Base-by-base conservation (phyloP, 1,140 invertebrate species). In the Drosophila elegans region DNA sequence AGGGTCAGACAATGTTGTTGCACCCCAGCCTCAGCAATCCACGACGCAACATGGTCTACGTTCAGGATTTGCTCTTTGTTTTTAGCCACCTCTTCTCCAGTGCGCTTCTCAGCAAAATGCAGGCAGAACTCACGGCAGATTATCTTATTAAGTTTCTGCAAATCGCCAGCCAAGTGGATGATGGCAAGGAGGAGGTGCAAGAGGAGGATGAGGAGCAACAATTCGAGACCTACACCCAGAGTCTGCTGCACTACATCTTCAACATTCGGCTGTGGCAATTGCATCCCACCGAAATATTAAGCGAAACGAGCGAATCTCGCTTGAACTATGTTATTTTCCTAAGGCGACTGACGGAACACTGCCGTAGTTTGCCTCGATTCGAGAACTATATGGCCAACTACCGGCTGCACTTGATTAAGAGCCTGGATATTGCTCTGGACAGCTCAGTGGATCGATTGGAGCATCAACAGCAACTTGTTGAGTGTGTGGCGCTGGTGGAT, bases 241-340 rank as follows among this genome's bases (percentile, higher is more conserved):
- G 60, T 12, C 44, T 91, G 11, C 12, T 92, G 29, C 88, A 92
- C 61, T 92, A 91, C 41, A 80, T 92, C 13, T 92, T 71, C 42
- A 71, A 42, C 29, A 78, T 78, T 3, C 75, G 80, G 1, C 53
- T 91, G 5, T 74, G 74, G n/a, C 66, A 78, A 13, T 44, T 92
- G 53, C 72, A 76, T 12, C 67, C 77, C 2, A 90, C 77, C 2
- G 73, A 84, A 13, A 53, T 91, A 29, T 60, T 91, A 10, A 86
- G 63, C 39, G 80, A 74, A 11, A 74, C 75, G 0, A 81, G 68
- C 32, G 62, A 66, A 0, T 49, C 74, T 1, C 57, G 72, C 21
- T 27, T 81, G 11, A 79, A 91, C 13, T 91, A 91, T 51, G 62
- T 91, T 0, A 36, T 59, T 10, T 90, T 91, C n/a, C 44, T 92